Base-by-base conservation (phyloP, 2,113 vertebrate species). In the Lanius collurio region DNA sequence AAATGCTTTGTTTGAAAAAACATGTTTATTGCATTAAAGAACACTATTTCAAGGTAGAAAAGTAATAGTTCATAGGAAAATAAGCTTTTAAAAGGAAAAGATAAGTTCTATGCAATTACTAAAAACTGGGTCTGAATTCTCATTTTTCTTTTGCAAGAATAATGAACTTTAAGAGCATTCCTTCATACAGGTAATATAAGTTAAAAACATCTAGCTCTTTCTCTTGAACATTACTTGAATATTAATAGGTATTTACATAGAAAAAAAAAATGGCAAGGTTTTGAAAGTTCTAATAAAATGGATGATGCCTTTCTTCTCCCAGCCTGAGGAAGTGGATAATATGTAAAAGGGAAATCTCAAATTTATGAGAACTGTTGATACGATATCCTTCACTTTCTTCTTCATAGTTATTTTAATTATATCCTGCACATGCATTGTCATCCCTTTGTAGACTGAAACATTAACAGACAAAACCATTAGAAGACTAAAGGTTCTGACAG, bases 291-390 rank as follows among this genome's bases (percentile, higher is more conserved):
- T 39, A 14, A 30, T 21, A 67, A 50, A 76, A 68, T 14, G 64
- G 27, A 50, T 2, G 0, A 42, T 28, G 2, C 8, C 12, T 65
- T 24, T 62, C 2, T 10, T 87, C 6, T 68, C 7, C 12, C 7
- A 84, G 18, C 4, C 31, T 21, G 18, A 81, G 28, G 31, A 86
- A 63, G 2, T n/a, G 9, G 22, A 75, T 19, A 78, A n/a, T 21
- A 41, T 8, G 2, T 44, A 12, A 23, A 59, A 28, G 4, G 56
- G 60, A 86, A 80, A 87, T 24, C 11, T 68, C 20, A 77, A 21
- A 44, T 77, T 69, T 89, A 20, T 65, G 42, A 57, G 14, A 74
- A 53, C 11, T 49, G 2, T 41, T 62, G 24, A 33, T 60, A 11
- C 23, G 5, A 10, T 24, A 35, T 60, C 31, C 75, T 86, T 46